phyloP scores from a whole-genome alignment of 2,113 vertebrate species.

The Oplegnathus fasciatus region DNA sequence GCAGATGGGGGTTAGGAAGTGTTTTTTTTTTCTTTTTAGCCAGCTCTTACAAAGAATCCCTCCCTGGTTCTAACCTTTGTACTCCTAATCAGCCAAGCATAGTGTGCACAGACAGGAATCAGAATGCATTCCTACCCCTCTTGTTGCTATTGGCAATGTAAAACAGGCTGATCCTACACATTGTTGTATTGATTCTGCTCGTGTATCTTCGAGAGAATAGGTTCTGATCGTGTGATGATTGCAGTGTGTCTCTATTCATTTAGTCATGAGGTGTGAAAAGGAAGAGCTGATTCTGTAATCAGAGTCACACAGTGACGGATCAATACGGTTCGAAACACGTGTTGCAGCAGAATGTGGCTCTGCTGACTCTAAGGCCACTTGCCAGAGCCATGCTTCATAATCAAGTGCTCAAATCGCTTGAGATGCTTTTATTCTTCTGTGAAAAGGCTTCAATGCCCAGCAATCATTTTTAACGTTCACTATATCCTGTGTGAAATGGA shows the following conservation, averaged over 20 bases:
- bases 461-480: slow-evolving; percentile 16
- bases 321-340: slow-evolving; percentile 33
- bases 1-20: not conserved
- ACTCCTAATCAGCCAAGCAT: slow-evolving; percentile 26
- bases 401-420: slow-evolving; percentile 36
- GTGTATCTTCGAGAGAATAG: slow-evolving; percentile 14
- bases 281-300: slow-evolving; percentile 57
- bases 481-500: slow-evolving; percentile 57
- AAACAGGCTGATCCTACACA: slow-evolving; percentile 25
- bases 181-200: slow-evolving; percentile 30
- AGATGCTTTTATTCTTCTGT: slow-evolving; percentile 44
- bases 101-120: slow-evolving; percentile 1
- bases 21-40: not conserved
- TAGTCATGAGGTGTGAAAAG: slow-evolving; percentile 39
- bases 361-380: slow-evolving; percentile 4
- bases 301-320: slow-evolving; percentile 51
- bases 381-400: slow-evolving; percentile 28
- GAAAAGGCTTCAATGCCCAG: slow-evolving; percentile 23
- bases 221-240: slow-evolving; percentile 34
- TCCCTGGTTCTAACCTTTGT: slow-evolving; percentile 31
- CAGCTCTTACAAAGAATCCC: slow-evolving; percentile 17
- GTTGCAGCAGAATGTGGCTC: slow-evolving; percentile 17
- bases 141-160: slow-evolving; percentile 11
- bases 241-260: slow-evolving; percentile 40
- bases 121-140: slow-evolving; percentile 2